phyloP scores from a whole-genome alignment of 2,888 invertebrate species.

The Scelioninae gen. 1 region DNA sequence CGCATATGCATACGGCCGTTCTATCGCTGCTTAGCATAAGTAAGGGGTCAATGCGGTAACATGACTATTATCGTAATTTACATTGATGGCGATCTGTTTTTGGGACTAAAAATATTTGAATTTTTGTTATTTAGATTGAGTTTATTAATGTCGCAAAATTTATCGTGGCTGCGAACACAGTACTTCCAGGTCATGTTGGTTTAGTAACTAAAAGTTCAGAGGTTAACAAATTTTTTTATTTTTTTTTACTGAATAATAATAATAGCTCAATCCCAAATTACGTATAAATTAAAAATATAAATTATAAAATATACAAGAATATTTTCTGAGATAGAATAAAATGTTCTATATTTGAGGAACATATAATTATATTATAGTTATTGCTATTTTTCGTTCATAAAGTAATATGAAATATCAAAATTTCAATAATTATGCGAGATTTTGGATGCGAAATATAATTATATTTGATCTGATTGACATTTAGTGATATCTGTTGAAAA shows the following conservation, averaged over 20 bases:
- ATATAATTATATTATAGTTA: too few species aligned
- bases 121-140: constrained; percentile 44
- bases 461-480: constrained; percentile 2
- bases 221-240: too few species aligned
- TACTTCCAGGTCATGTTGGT: neutral
- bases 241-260: too few species aligned
- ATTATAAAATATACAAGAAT: too few species aligned
- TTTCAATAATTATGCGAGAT: neutral
- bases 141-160: constrained; percentile 1
- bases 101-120: constrained; percentile 44
- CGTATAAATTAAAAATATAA: too few species aligned
- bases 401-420: too few species aligned
- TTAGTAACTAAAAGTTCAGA: too few species aligned
- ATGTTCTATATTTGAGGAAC: too few species aligned
- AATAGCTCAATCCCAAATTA: too few species aligned
- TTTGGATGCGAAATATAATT: too few species aligned
- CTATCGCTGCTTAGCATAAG: constrained; percentile 65
- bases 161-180: neutral
- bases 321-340: too few species aligned
- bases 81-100: constrained; percentile 66
- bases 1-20: constrained; percentile 64
- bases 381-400: too few species aligned
- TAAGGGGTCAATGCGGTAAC: constrained; percentile 63
- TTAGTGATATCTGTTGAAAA: neutral
- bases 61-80: constrained; percentile 66